Conservation (phyloP, 2,797 vertebrate species). For the Anabas testudineus region DNA sequence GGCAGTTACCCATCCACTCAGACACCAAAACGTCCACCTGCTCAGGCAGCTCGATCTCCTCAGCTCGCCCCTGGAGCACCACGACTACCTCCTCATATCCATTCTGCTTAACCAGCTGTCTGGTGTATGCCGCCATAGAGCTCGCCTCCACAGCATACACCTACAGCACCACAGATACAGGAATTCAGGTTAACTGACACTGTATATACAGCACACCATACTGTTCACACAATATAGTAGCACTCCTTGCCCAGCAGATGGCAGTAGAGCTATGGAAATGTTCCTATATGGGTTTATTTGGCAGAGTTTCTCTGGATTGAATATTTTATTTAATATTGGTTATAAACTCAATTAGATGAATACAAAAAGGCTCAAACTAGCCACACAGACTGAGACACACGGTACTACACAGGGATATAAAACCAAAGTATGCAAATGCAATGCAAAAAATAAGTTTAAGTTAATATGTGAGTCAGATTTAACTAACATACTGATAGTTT, state of each 20-base stretch:
- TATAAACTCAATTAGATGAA: background rate
- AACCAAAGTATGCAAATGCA: background rate
- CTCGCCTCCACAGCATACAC: conserved; percentile 89
- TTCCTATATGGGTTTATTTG: background rate
- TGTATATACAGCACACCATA: background rate
- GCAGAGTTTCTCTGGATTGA: background rate
- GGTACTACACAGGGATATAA: background rate
- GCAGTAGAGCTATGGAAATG: conserved; percentile 23
- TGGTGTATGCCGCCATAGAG: conserved; percentile 85
- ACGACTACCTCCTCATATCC: conserved; percentile 80
- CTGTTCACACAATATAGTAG: conserved; percentile 1
- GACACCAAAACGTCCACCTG: conserved; percentile 86
- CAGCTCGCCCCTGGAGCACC: conserved; percentile 85
- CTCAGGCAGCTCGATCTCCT: conserved; percentile 83
- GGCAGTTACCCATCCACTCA: conserved; percentile 89
- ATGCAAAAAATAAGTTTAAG: too few relatives aligned
- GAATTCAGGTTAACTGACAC: background rate
- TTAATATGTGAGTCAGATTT: too few relatives aligned
- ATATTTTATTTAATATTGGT: background rate
- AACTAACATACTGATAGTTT: too few relatives aligned
- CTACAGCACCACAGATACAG: conserved; percentile 59
- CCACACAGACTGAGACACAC: background rate
- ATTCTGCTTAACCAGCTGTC: conserved; percentile 80
- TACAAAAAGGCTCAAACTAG: background rate
- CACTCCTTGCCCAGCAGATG: conserved; percentile 53